Conservation (phyloP, 2,113 vertebrate genomes). For the Loxodonta africana region DNA sequence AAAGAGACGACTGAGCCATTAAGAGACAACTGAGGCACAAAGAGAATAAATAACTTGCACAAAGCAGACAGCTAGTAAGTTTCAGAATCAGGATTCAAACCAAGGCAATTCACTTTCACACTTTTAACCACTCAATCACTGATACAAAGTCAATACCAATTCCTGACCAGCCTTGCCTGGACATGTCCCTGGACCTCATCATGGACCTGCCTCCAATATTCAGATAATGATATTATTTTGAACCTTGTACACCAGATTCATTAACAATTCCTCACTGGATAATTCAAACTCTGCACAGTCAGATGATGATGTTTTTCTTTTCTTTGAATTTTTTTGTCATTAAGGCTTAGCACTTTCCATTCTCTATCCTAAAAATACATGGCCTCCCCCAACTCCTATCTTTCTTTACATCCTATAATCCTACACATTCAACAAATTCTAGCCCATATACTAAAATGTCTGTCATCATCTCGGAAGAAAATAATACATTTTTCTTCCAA, state of each 20-base stretch:
- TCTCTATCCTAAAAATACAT: not conserved
- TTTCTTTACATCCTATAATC: not conserved
- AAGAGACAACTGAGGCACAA: not conserved
- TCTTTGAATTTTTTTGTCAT: not conserved
- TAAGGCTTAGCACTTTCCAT: not conserved
- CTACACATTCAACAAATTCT: not conserved
- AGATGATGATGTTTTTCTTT: not conserved
- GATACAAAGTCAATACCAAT: not conserved
- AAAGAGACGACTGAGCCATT: not conserved
- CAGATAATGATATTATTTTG: not conserved
- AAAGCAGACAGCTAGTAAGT: not conserved
- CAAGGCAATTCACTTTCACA: not conserved
- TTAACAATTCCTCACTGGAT: not conserved
- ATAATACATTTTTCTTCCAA: not conserved
- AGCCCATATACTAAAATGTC: not conserved
- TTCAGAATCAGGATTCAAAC: not conserved
- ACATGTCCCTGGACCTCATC: not conserved
- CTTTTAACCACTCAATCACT: not conserved
- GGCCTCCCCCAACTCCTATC: not conserved
- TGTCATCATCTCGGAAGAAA: not conserved
- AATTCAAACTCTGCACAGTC: not conserved
- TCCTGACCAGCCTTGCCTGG: not conserved
- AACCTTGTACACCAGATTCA: not conserved
- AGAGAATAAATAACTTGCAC: not conserved
- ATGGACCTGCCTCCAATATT: not conserved